Conservation (phyloP, 2,797 vertebrate species). For the Sebastes miniatus region DNA sequence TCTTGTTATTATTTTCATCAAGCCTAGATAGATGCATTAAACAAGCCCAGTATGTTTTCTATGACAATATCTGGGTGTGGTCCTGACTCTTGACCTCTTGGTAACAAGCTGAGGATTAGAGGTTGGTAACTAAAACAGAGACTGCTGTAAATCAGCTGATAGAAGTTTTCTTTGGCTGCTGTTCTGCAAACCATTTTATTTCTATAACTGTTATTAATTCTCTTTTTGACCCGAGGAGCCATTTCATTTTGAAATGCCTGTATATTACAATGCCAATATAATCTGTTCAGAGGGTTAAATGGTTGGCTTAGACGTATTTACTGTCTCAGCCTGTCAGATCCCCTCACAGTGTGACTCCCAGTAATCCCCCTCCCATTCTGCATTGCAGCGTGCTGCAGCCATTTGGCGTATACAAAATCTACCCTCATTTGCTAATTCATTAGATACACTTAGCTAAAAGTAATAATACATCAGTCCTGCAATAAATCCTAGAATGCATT, state of each 20-base stretch:
- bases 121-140: background rate
- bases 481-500: background rate
- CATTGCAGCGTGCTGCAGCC: background rate
- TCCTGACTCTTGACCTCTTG: background rate
- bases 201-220: background rate
- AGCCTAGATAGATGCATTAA: background rate
- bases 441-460: background rate
- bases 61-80: background rate
- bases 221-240: background rate
- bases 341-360: slow-evolving; percentile 12
- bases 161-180: slow-evolving; percentile 10
- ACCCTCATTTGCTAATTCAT: background rate
- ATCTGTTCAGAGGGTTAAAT: slow-evolving; percentile 47
- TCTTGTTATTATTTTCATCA: background rate
- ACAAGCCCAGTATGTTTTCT: background rate
- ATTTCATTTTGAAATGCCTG: background rate
- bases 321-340: slow-evolving; percentile 40
- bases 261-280: slow-evolving; percentile 10
- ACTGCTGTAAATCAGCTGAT: background rate
- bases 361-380: slow-evolving; percentile 26
- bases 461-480: background rate
- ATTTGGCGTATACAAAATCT: no score
- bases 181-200: background rate
- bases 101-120: background rate
- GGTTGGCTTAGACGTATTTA: slow-evolving; percentile 48